Evolutionary conservation across 1,140 invertebrate species (phyloP), one percentile per base, ranked within the genome.

Genomic region (Orussus abietinus): DNA sequence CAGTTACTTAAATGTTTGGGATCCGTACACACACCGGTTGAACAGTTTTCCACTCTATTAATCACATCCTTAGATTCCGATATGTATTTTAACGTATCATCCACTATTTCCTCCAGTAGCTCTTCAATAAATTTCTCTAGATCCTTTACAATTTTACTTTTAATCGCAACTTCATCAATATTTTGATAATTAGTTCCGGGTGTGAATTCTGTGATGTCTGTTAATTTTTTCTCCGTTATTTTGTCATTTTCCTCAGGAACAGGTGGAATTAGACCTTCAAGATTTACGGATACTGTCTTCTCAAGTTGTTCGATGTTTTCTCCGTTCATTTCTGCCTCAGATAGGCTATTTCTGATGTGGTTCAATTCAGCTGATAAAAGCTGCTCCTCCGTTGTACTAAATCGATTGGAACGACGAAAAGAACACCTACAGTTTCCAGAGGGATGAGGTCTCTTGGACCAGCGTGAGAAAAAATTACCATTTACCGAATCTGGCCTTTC

Each of bases 341-440:
- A 61, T 3, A 70, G 56, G 14, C 62, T 70, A n/a, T 58, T 65
- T 3, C 65, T 55, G 10, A 71, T 74, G 1, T 61, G 55, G 33
- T 67, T 54, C 1, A 74, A 53, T 28, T 72, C 64, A 11, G 51
- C 54, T 3, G 60, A 57, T 15, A 70, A 62, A 2, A 65, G 50
- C 6, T 56, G 37, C 19, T 67, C 60, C 28, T 68, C 61, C 18
- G 47, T 55, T 1, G 51, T 60, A 15, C 58, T 61, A 3, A 57
- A 22, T 14, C 59, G 38, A 3, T 32, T 53, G 0, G 64, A 68
- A 7, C 63, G 55, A 4, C 68, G 38, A 33, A 70, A 74, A 2
- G 68, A 69, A 18, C 69, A 74, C 3, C 68, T 52, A 30, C 71
- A 74, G 17, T 69, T 68, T 0, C 58, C 62, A 4, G 66, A 65